Evolutionary conservation across 2,888 invertebrate species (phyloP).

Genomic region (Calameuta idolon): DNA sequence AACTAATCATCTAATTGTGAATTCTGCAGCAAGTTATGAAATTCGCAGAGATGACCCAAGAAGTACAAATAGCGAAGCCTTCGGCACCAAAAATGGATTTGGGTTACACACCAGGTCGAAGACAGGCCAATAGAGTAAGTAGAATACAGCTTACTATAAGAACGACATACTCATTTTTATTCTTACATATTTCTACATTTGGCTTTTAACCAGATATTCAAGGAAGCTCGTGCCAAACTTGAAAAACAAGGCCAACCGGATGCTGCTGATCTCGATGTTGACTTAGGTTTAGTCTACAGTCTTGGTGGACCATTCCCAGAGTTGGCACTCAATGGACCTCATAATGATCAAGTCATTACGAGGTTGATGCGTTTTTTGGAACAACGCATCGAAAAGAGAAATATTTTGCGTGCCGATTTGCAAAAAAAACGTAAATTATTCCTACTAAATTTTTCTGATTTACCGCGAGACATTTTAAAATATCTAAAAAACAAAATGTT

Average conservation of each 20-base stretch:
- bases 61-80: slow-evolving; percentile 85
- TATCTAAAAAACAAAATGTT: neutral
- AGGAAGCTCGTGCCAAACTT: slow-evolving; percentile 64
- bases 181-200: neutral
- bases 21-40: slow-evolving; percentile 86
- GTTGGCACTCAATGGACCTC: slow-evolving; percentile 75
- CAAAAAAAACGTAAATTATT: slow-evolving; percentile 70
- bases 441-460: neutral
- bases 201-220: slow-evolving; percentile 48
- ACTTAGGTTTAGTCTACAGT: slow-evolving; percentile 78
- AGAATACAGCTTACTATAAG: neutral
- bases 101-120: slow-evolving; percentile 81
- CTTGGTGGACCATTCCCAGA: slow-evolving; percentile 83
- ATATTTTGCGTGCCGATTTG: slow-evolving; percentile 75
- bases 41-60: slow-evolving; percentile 97
- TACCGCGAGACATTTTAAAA: neutral
- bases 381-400: slow-evolving; percentile 76
- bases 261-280: slow-evolving; percentile 70
- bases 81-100: slow-evolving; percentile 72
- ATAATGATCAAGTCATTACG: slow-evolving; percentile 75
- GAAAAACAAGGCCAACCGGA: slow-evolving; percentile 63
- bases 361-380: slow-evolving; percentile 78
- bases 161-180: neutral
- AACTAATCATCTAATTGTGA: neutral
- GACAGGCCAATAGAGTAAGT: slow-evolving; percentile 79